phyloP scores from a whole-genome alignment of 2,888 invertebrate genomes.

The Drosophila conformis region DNA sequence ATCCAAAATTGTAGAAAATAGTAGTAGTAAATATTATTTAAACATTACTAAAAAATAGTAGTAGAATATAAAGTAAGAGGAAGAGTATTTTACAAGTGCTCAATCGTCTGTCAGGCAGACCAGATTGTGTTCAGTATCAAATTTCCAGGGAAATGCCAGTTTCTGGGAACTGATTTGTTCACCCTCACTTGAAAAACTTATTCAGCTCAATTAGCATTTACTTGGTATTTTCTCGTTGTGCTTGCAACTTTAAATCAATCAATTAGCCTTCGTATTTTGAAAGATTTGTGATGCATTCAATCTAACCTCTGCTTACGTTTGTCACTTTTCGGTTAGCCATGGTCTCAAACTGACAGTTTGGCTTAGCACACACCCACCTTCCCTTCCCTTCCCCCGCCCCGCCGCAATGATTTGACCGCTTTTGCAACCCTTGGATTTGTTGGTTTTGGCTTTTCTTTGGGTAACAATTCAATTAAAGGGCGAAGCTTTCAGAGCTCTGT shows the following conservation, averaged over 20 bases:
- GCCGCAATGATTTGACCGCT: neutral
- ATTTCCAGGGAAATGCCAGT: neutral
- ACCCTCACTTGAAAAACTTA: neutral
- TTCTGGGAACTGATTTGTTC: neutral
- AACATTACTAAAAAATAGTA: neutral
- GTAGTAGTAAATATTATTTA: neutral
- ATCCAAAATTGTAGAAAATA: neutral
- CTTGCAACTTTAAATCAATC: neutral
- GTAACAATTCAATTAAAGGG: conserved; percentile 42
- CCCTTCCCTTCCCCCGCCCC: no score
- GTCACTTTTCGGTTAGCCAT: conserved; percentile 4
- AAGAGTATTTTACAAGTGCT: no score
- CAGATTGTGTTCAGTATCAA: neutral
- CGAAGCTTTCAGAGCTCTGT: conserved; percentile 35
- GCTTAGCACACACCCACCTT: neutral
- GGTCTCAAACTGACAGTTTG: conserved; percentile 34
- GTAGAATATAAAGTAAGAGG: neutral
- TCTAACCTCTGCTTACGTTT: conserved; percentile 11
- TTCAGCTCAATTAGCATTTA: neutral
- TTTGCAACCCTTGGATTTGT: conserved; percentile 28
- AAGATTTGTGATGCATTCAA: neutral
- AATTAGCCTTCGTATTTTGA: neutral
- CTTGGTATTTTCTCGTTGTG: neutral
- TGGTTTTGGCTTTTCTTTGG: conserved; percentile 24
- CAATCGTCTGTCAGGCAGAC: neutral